Evolutionary conservation across 2,113 vertebrate genomes (phyloP), one percentile per base, ranked within the genome.

Genomic region (Toxostoma redivivum): DNA sequence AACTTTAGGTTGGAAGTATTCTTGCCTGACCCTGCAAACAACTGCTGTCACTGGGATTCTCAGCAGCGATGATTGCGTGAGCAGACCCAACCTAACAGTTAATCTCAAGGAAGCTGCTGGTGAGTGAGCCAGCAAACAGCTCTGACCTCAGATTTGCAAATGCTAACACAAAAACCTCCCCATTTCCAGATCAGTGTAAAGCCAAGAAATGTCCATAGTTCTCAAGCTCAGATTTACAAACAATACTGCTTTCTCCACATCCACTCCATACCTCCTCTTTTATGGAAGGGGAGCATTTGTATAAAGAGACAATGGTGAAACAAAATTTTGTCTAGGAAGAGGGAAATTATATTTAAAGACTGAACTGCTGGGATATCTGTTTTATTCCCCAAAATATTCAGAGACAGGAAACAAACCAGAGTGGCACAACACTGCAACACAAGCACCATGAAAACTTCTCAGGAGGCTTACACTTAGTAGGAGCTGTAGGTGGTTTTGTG

Each of bases 51-150:
- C 30, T 33, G 30, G 27, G 30, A 66, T 65, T 90, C 53, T 42
- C 47, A 82, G 20, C 13, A 73, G 25, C 7, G 2, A 73, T 0
- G 0, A 40, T 3, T 10, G 23, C 14, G n/a, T 27, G 21, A 84
- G 16, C 42, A 90, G 60, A 82, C 70, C 69, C 51, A 81, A n/a
- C 35, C 27, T 33, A 73, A 33, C 9, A 50, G 27, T 38, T 83
- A 45, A 91, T 33, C 54, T 47, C 81, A 81, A 31, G 40, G 53
- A 93, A 83, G 35, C 10, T 86, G 64, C 22, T 90, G 42, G 47
- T 35, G n/a, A 70, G 11, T 22, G 51, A 9, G 7, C 20, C 38
- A 78, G 64, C 44, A 86, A 89, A 58, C 12, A 50, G 48, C 51
- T 88, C 45, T 74, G 40, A 79, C 28, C 22, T 25, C 54, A 64